Evolutionary conservation across 2,797 vertebrate genomes (phyloP).

Genomic region (Lemur catta): DNA sequence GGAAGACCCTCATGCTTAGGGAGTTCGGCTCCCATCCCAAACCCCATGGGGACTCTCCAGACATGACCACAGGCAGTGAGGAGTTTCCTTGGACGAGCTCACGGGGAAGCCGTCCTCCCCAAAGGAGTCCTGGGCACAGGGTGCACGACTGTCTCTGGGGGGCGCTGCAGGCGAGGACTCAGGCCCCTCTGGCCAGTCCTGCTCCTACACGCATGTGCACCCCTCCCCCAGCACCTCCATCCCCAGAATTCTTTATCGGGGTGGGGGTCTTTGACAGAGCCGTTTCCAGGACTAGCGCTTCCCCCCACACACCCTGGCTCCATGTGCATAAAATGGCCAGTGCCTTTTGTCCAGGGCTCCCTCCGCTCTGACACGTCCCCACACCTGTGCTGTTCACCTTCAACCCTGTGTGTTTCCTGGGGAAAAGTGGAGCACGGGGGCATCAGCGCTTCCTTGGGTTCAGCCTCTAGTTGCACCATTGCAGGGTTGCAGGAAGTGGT

Average conservation of each 20-base stretch:
- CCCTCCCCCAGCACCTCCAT: background rate
- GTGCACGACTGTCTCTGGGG: rapidly evolving
- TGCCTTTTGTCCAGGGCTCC: background rate
- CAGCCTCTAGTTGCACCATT: background rate
- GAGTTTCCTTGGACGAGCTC: background rate
- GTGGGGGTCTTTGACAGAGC: background rate
- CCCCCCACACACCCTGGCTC: background rate
- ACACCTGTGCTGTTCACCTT: no score
- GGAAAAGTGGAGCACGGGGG: background rate
- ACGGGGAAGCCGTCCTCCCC: background rate
- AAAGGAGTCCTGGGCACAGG: rapidly evolving
- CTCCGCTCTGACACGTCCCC: background rate
- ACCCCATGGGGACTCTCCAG: background rate
- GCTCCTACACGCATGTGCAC: rapidly evolving
- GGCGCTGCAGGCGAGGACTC: background rate
- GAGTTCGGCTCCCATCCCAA: background rate
- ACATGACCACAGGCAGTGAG: background rate
- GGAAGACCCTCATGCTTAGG: rapidly evolving
- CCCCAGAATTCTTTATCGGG: background rate
- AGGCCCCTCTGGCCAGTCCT: no score
- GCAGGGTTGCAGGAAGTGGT: background rate
- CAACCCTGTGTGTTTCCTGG: rapidly evolving
- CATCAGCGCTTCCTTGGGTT: rapidly evolving
- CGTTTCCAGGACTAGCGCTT: background rate
- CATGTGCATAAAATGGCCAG: no score